Percentiles rank a stretch among this genome's conserved stretches.
phyloP scores from a whole-genome alignment of 1,140 invertebrate genomes.

The Mya arenaria region DNA sequence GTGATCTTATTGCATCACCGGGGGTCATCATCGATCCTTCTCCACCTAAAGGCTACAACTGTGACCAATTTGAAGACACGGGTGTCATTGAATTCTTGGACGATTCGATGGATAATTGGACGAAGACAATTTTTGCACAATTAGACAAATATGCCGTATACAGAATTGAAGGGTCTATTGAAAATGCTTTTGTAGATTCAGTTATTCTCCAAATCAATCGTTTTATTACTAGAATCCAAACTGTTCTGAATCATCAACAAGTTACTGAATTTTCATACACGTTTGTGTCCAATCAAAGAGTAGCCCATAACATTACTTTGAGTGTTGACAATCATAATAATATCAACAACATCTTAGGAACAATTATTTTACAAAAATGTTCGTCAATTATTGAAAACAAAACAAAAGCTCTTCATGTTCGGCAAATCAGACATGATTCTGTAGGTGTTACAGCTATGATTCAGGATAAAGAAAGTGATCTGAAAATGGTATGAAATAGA shows the following conservation, averaged over 20 bases:
- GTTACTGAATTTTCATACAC: neutral
- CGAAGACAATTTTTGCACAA: neutral
- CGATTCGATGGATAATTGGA: neutral
- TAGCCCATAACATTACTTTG: neutral
- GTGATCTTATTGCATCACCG: neutral
- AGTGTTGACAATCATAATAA: neutral
- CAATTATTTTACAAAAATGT: neutral
- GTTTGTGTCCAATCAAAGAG: neutral
- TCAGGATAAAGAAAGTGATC: conserved; percentile 7
- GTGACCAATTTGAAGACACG: neutral
- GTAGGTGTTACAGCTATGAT: neutral
- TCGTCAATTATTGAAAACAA: neutral
- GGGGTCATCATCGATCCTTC: conserved; percentile 47
- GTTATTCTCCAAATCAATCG: neutral
- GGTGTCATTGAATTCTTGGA: neutral
- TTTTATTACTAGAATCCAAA: neutral
- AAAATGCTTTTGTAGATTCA: neutral
- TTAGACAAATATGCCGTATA: neutral
- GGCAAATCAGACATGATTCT: neutral
- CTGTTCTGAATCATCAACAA: neutral
- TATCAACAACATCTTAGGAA: neutral
- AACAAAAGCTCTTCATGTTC: neutral
- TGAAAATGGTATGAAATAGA: neutral
- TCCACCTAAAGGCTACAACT: conserved; percentile 9
- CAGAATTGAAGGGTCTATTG: neutral